Base-by-base conservation (phyloP, 2,888 invertebrate species). In the Helobdella robusta region DNA sequence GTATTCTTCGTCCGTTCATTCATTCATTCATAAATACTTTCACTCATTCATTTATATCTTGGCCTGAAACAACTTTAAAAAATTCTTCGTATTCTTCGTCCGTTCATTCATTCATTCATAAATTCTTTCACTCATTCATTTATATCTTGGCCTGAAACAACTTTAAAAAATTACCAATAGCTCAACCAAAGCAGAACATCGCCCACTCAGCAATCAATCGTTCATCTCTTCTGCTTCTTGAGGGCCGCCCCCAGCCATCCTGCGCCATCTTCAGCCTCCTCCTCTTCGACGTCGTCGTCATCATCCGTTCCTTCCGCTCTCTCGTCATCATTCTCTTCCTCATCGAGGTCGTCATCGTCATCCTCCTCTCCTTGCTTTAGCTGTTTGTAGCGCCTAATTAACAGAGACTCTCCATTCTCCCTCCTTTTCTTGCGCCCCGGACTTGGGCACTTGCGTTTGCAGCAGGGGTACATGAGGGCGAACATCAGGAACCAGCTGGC, bases 401-500 rank as follows among this genome's bases (percentile, higher is more conserved):
- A 11, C 36, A 44, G 28, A 15, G 20, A n/a, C 28, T n/a, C n/a
- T 8, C 28, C 28, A 4, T 35, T 32, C 46, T 20, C 23, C 23
- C 23, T n/a, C 36, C 30, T 60, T 35, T 23, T 60, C 59, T 32
- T 59, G 30, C n/a, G 20, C 11, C 11, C 44, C 11, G 44, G 44
- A n/a, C 44, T 40, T 5, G 25, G 5, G n/a, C 60, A 60, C n/a
- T 50, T 25, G 8, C 23, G 36, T 35, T 48, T 58, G 46, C 65
- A 65, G 44, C 65, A 65, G 15, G 58, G 58, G 50, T 65, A 65
- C 15, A 65, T 23, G 11, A 59, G 6, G 18, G 35, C 59, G 30
- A 65, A 65, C 23, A 59, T 32, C n/a, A 65, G 32, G 25, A 36
- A 58, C 59, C 65, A 65, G n/a, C 25, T 34, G 32, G 44, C 65